phyloP scores from a whole-genome alignment of 1,140 invertebrate genomes.

The Danaus plexippus region DNA sequence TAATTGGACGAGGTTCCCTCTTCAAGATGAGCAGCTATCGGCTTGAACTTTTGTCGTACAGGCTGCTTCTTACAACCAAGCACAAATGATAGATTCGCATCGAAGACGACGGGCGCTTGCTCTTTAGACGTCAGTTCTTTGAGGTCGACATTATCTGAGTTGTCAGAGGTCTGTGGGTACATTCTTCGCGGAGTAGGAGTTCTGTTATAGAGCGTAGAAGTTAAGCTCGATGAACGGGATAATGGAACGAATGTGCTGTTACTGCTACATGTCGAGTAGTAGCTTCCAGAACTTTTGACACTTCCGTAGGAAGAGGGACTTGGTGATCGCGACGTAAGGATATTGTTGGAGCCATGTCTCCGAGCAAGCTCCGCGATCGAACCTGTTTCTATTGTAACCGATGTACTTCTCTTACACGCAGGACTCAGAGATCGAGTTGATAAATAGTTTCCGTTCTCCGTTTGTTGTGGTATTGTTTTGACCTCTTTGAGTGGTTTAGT shows the following conservation, averaged over 20 bases:
- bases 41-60: conserved; percentile 77
- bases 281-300: conserved; percentile 53
- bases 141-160: conserved; percentile 57
- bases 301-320: conserved; percentile 60
- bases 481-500: conserved; percentile 67
- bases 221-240: conserved; percentile 60
- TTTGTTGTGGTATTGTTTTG: conserved; percentile 45
- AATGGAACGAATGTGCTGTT: conserved; percentile 56
- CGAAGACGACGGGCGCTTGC: conserved; percentile 83
- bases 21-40: conserved; percentile 81
- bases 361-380: conserved; percentile 64
- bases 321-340: conserved; percentile 60
- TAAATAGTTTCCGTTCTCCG: conserved; percentile 43
- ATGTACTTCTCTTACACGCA: conserved; percentile 49
- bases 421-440: conserved; percentile 62
- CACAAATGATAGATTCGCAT: conserved; percentile 84
- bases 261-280: conserved; percentile 67
- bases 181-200: conserved; percentile 74
- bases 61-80: conserved; percentile 79
- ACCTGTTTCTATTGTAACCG: conserved; percentile 64
- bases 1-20: conserved; percentile 82
- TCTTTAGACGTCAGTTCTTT: conserved; percentile 76
- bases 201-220: conserved; percentile 51
- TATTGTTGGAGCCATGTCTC: conserved; percentile 47
- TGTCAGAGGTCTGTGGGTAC: conserved; percentile 75